Conservation (phyloP, 1,140 invertebrate species). For the Sitophilus oryzae region DNA sequence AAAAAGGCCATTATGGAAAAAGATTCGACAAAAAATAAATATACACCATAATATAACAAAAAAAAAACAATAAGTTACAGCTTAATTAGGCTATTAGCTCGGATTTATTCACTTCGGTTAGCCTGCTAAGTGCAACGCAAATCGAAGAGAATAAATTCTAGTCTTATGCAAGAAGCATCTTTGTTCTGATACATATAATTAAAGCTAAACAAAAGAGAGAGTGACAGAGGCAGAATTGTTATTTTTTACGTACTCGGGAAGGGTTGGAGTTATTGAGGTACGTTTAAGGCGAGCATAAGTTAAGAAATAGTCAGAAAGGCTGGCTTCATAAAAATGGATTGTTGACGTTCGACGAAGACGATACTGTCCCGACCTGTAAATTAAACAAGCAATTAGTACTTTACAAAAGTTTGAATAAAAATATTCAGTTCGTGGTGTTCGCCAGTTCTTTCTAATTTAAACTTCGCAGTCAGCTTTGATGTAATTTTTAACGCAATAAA, state of each 20-base stretch:
- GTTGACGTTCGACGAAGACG: conserved; percentile 35
- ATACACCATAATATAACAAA: background rate
- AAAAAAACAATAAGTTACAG: conserved; percentile 1
- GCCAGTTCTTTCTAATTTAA: background rate
- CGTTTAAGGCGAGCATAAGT: too few relatives aligned
- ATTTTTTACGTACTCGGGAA: too few relatives aligned
- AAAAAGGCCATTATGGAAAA: background rate
- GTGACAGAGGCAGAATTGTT: background rate
- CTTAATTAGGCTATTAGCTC: background rate
- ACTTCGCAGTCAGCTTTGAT: too few relatives aligned
- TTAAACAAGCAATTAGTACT: conserved; percentile 22
- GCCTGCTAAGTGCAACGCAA: too few relatives aligned
- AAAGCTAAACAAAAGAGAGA: background rate
- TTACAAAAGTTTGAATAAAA: too few relatives aligned
- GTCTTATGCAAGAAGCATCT: background rate
- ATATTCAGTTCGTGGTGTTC: too few relatives aligned
- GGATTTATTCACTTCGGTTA: background rate
- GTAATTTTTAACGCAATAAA: too few relatives aligned
- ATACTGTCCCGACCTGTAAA: conserved; percentile 32
- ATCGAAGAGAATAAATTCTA: too few relatives aligned
- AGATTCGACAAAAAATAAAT: background rate
- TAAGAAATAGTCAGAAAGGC: too few relatives aligned
- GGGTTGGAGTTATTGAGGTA: too few relatives aligned
- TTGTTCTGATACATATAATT: background rate
- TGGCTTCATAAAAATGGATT: conserved; percentile 42